Conservation (phyloP, 2,797 vertebrate species). For the Lutjanus campechanus region DNA sequence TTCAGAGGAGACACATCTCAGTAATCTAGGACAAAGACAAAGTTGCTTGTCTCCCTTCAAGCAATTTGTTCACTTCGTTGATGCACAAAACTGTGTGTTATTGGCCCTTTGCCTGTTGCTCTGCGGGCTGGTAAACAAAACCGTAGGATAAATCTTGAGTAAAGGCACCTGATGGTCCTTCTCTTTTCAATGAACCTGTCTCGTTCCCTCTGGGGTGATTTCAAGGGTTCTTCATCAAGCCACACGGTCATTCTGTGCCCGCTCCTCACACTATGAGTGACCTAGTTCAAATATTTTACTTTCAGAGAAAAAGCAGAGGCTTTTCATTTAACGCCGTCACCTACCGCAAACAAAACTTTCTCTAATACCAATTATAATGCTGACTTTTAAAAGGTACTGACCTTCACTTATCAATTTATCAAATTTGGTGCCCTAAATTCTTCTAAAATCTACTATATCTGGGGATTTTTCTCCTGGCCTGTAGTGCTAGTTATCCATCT, state of each 20-base stretch:
- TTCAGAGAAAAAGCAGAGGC: not conserved
- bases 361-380: not conserved
- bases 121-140: constrained; percentile 58
- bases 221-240: constrained; percentile 67
- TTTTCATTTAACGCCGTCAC: constrained; percentile 10
- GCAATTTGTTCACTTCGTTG: constrained; percentile 58
- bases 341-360: constrained; percentile 2
- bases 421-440: not conserved
- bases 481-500: too few relatives aligned
- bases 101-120: constrained; percentile 54
- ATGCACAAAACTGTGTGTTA: constrained; percentile 28
- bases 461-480: not conserved
- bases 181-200: constrained; percentile 28
- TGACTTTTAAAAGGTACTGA: not conserved
- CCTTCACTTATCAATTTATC: too few relatives aligned
- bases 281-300: constrained; percentile 58
- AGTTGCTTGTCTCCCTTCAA: constrained; percentile 59
- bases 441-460: not conserved
- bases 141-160: constrained; percentile 39
- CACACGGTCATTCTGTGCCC: constrained; percentile 36
- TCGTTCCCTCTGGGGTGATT: constrained; percentile 52
- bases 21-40: constrained; percentile 64
- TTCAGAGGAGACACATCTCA: constrained; percentile 46
- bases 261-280: constrained; percentile 60
- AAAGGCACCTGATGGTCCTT: constrained; percentile 56